Evolutionary conservation across 1,140 invertebrate species (phyloP).

Genomic region (Papilio glaucus): DNA sequence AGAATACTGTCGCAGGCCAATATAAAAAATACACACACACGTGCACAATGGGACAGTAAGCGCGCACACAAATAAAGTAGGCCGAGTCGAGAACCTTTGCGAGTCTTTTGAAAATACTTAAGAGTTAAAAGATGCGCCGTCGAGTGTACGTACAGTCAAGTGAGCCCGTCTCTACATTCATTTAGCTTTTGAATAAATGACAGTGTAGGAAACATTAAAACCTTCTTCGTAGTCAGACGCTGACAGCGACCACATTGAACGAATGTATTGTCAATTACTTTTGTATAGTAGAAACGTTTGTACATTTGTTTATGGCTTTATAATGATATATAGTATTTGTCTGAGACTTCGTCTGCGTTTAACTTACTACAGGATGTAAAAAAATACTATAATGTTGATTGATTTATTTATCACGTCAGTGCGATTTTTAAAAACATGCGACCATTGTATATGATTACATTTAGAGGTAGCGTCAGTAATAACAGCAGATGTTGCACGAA

Average conservation of each 20-base stretch:
- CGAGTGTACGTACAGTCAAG: conserved; percentile 14
- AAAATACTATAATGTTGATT: background rate
- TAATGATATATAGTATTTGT: conserved; percentile 5
- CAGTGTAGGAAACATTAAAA: conserved; percentile 11
- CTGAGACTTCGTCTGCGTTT: background rate
- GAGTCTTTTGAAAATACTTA: conserved; percentile 33
- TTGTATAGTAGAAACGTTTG: background rate
- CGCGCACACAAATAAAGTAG: conserved; percentile 32
- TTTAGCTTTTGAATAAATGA: conserved; percentile 24
- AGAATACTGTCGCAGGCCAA: background rate
- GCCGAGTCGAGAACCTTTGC: conserved; percentile 26
- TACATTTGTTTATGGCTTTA: conserved; percentile 5
- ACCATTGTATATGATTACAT: too few relatives aligned
- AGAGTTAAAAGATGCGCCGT: conserved; percentile 25
- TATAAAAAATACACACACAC: conserved; percentile 7
- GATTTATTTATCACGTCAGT: too few relatives aligned
- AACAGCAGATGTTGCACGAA: too few relatives aligned
- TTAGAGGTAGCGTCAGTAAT: too few relatives aligned
- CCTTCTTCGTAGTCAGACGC: background rate
- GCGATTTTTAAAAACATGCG: too few relatives aligned
- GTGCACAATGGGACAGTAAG: conserved; percentile 10
- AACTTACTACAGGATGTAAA: background rate
- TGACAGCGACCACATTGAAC: background rate
- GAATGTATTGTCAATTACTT: background rate
- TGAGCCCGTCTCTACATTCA: conserved; percentile 19